Percentiles rank a stretch among this genome's conserved stretches.
These are phyloP conservation scores for Hetaerina titia DNA, from an alignment of 2,888 invertebrate species.

Conservation along the genomic window DNA sequence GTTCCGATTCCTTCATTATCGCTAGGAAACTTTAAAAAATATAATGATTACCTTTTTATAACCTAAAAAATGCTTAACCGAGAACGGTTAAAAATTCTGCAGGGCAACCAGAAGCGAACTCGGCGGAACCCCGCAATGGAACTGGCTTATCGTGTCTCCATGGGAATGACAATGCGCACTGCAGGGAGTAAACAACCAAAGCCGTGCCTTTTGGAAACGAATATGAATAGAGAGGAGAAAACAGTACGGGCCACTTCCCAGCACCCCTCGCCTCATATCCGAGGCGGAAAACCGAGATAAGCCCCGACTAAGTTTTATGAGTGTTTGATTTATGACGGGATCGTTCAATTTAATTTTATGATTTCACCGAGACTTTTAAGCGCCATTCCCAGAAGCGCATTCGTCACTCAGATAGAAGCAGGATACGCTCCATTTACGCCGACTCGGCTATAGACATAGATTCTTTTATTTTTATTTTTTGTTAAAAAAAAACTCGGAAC, in stretches of 20 bases:
- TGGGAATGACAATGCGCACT: neutral
- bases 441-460: neutral
- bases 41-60: neutral
- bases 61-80: neutral
- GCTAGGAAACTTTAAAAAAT: neutral
- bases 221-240: neutral
- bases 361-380: conserved; percentile 27
- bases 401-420: neutral
- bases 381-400: neutral
- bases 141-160: neutral
- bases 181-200: neutral
- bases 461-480: neutral
- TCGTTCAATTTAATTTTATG: conserved; percentile 39
- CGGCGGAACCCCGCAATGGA: neutral
- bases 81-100: neutral
- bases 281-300: conserved; percentile 32
- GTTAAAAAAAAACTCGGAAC: neutral
- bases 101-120: neutral
- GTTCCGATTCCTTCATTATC: no score
- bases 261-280: neutral
- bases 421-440: conserved; percentile 32
- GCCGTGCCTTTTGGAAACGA: neutral
- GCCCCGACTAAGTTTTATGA: neutral
- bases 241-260: neutral
- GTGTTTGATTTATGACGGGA: conserved; percentile 14